A percentile compares a stretch with the other conserved stretches of the same genome.
Evolutionary conservation across 2,113 vertebrate species (phyloP).

Genomic region (Cheirogaleus medius): DNA sequence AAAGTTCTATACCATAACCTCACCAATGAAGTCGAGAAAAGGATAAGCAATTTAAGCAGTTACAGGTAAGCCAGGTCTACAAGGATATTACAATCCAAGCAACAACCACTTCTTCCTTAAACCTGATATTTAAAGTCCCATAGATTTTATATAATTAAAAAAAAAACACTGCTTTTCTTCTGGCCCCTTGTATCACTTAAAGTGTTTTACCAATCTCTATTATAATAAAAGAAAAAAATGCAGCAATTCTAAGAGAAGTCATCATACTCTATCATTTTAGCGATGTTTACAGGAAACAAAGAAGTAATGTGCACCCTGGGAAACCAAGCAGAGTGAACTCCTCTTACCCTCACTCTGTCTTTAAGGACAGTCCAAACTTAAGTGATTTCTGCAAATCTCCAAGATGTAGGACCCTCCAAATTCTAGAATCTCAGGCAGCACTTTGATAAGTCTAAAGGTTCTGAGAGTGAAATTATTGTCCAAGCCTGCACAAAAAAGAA

Average conservation of each 20-base stretch:
- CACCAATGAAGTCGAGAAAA: not conserved
- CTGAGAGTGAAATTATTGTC: not conserved
- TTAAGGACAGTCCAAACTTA: not conserved
- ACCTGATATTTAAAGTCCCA: not conserved
- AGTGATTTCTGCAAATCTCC: not conserved
- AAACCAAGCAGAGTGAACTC: not conserved
- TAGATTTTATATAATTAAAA: not conserved
- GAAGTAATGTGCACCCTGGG: not conserved
- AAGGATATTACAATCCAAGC: not conserved
- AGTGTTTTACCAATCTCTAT: conserved; percentile 6
- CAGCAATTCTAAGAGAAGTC: not conserved
- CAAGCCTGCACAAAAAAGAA: not conserved
- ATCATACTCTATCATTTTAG: conserved; percentile 26
- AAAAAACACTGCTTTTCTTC: not conserved
- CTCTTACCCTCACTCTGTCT: not conserved
- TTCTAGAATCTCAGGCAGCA: not conserved
- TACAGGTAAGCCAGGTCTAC: not conserved
- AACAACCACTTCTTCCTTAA: not conserved
- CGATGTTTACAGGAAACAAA: conserved; percentile 13
- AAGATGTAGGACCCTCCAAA: not conserved
- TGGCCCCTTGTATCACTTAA: not conserved
- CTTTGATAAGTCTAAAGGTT: not conserved
- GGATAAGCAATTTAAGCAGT: not conserved
- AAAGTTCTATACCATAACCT: not conserved
- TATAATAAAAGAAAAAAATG: conserved; percentile 9